Evolutionary conservation across 2,888 invertebrate genomes (phyloP).

Genomic region (Scotopteryx bipunctaria): DNA sequence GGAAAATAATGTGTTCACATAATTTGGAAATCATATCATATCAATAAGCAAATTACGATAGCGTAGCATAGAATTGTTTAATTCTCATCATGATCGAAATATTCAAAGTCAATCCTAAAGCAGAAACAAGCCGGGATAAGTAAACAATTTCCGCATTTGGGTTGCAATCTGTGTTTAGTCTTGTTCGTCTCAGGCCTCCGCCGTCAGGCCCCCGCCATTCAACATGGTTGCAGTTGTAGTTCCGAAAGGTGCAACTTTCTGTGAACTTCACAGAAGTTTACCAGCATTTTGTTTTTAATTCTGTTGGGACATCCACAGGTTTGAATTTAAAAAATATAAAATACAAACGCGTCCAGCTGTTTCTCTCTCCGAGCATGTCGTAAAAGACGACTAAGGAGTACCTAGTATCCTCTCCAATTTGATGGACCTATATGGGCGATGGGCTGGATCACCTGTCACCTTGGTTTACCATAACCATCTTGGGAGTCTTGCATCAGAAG

Average conservation of each 20-base stretch:
- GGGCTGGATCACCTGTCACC: no score
- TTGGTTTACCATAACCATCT: no score
- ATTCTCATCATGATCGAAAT: constrained; percentile 13
- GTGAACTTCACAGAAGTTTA: constrained; percentile 37
- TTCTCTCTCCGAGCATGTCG: no score
- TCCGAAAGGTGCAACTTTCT: constrained; percentile 32
- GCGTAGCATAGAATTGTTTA: neutral
- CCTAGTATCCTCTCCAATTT: no score
- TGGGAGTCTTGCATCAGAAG: no score
- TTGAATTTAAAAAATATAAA: no score
- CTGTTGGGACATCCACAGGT: constrained; percentile 27
- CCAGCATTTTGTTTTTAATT: constrained; percentile 36
- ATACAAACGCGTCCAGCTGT: no score
- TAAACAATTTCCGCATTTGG: constrained; percentile 26
- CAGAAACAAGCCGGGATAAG: constrained; percentile 19
- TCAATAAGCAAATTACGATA: neutral
- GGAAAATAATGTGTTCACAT: no score
- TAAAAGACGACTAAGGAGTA: no score
- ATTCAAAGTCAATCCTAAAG: constrained; percentile 20
- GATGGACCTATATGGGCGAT: no score
- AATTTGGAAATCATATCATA: no score
- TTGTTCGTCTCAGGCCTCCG: constrained; percentile 9
- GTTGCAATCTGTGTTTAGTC: constrained; percentile 27
- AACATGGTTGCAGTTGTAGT: constrained; percentile 31
- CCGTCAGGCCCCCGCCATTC: constrained; percentile 22